Conservation (phyloP, 2,888 invertebrate genomes). For the Dioctria linearis region DNA sequence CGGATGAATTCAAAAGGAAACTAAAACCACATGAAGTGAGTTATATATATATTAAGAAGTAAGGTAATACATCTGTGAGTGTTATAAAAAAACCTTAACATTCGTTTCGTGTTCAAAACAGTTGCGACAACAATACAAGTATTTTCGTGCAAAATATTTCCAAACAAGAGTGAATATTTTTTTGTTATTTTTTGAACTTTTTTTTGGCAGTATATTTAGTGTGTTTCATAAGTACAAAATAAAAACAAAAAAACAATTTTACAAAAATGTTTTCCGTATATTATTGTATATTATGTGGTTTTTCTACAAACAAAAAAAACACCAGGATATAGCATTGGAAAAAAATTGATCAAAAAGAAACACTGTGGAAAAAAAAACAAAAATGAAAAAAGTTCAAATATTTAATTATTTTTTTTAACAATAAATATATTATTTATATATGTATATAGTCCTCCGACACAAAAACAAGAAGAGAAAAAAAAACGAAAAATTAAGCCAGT, state of each 20-base stretch:
- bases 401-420: constrained; percentile 19
- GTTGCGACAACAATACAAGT: constrained; percentile 20
- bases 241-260: no score
- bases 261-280: not conserved
- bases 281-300: constrained; percentile 22
- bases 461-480: not conserved
- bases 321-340: constrained; percentile 34
- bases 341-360: constrained; percentile 19
- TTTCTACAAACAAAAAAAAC: constrained; percentile 22
- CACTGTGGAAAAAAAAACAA: constrained; percentile 34
- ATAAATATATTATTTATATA: not conserved
- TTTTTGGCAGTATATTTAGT: no score
- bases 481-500: constrained; percentile 38
- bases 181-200: not conserved
- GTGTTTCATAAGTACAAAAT: no score
- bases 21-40: constrained; percentile 30
- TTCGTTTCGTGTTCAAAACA: constrained; percentile 14
- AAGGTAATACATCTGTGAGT: constrained; percentile 1
- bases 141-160: constrained; percentile 48
- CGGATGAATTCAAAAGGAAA: not conserved
- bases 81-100: not conserved
- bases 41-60: not conserved
- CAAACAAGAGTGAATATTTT: constrained; percentile 38
- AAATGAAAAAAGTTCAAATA: constrained; percentile 25
- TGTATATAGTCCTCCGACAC: no score